phyloP scores from a whole-genome alignment of 1,140 invertebrate species.

The Cataglyphis hispanica region DNA sequence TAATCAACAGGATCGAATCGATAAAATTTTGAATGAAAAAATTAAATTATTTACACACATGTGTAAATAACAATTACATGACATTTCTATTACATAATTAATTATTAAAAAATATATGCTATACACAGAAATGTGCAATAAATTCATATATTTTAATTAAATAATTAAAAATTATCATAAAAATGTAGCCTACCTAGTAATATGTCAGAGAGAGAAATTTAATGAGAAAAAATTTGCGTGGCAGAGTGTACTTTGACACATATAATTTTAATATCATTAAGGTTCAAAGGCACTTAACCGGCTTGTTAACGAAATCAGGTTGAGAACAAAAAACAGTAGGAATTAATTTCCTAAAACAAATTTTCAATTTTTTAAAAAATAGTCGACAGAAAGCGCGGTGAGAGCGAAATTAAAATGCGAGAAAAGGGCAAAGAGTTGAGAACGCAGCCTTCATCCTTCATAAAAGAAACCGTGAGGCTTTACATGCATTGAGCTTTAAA shows the following conservation, averaged over 20 bases:
- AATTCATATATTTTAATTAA: neutral
- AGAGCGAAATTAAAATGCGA: slow-evolving; percentile 37
- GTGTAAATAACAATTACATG: neutral
- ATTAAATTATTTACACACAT: neutral
- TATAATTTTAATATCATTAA: slow-evolving; percentile 71
- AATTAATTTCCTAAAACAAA: slow-evolving; percentile 61
- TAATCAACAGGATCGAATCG: neutral
- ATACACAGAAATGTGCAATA: neutral
- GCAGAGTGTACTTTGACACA: neutral
- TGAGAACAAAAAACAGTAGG: neutral
- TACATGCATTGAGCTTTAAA: slow-evolving; percentile 59
- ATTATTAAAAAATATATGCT: neutral
- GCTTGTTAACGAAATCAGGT: slow-evolving; percentile 57
- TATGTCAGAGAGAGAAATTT: neutral
- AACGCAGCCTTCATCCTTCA: neutral
- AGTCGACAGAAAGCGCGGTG: neutral
- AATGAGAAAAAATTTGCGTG: slow-evolving; percentile 21
- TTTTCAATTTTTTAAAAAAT: slow-evolving; percentile 34
- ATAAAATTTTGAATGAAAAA: slow-evolving; percentile 16
- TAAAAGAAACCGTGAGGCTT: slow-evolving; percentile 6
- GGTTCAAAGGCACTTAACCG: slow-evolving; percentile 9
- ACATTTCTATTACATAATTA: neutral
- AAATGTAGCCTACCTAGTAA: neutral
- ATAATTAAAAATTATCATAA: slow-evolving; percentile 27
- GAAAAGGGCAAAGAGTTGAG: neutral